Conservation (phyloP, 2,888 invertebrate genomes). For the Catonia carolina region DNA sequence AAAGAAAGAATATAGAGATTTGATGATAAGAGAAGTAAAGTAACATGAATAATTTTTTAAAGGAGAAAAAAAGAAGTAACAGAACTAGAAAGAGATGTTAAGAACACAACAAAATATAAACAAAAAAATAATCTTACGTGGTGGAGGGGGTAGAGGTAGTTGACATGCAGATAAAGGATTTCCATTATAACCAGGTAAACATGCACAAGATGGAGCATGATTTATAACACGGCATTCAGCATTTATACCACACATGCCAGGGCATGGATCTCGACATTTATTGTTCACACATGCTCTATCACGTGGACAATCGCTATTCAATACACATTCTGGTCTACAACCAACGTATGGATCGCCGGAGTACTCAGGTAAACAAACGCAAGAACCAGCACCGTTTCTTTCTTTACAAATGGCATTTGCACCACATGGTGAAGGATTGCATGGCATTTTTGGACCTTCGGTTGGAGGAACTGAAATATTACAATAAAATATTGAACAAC, state of each 20-base stretch:
- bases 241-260: conserved; percentile 68
- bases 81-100: conserved; percentile 30
- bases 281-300: conserved; percentile 68
- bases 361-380: conserved; percentile 65
- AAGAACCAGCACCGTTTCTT: conserved; percentile 66
- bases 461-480: conserved; percentile 24
- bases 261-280: conserved; percentile 72
- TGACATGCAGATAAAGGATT: conserved; percentile 61
- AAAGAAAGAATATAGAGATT: conserved; percentile 8
- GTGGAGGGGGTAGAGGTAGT: conserved; percentile 38
- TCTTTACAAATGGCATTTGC: conserved; percentile 71
- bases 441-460: conserved; percentile 60
- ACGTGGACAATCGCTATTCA: conserved; percentile 66
- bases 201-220: conserved; percentile 70
- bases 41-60: conserved; percentile 10
- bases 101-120: conserved; percentile 35
- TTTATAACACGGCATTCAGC: conserved; percentile 68
- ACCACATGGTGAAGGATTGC: conserved; percentile 73
- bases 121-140: conserved; percentile 48
- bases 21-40: conserved; percentile 21
- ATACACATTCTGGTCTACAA: conserved; percentile 74
- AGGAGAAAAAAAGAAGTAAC: too few species aligned
- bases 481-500: neutral
- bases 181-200: conserved; percentile 63
- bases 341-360: conserved; percentile 71